Percentiles rank a stretch among this genome's conserved stretches.
These are phyloP conservation scores for Hemaris fuciformis DNA, from an alignment of 2,888 invertebrate species.

Conservation along the genomic window DNA sequence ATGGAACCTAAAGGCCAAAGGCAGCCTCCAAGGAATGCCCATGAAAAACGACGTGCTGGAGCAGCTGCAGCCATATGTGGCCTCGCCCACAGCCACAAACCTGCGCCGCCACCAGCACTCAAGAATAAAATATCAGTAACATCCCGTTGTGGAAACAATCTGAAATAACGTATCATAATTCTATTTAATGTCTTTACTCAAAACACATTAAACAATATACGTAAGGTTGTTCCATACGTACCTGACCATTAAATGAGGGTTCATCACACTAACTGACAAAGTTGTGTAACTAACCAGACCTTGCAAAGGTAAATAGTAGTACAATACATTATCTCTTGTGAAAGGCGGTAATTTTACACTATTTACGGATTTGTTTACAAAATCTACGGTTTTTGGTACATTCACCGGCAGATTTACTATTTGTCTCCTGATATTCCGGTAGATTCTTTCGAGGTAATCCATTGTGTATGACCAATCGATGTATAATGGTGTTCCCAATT, in stretches of 20 bases:
- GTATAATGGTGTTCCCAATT: conserved; percentile 18
- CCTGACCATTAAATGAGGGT: conserved; percentile 89
- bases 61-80: conserved; percentile 87
- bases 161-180: conserved; percentile 58
- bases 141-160: conserved; percentile 87
- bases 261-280: conserved; percentile 91
- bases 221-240: conserved; percentile 38
- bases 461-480: conserved; percentile 34
- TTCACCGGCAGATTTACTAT: conserved; percentile 51
- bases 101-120: conserved; percentile 90
- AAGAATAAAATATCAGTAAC: conserved; percentile 91
- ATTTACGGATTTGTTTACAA: conserved; percentile 61
- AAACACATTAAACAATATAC: neutral
- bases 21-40: conserved; percentile 88
- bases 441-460: conserved; percentile 70
- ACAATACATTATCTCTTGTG: conserved; percentile 86
- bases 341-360: conserved; percentile 83
- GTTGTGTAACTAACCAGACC: conserved; percentile 89
- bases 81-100: conserved; percentile 90
- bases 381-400: conserved; percentile 61
- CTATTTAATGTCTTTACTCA: neutral
- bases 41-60: conserved; percentile 83
- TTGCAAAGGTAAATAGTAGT: conserved; percentile 88
- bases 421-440: conserved; percentile 53
- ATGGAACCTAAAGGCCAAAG: conserved; percentile 95